These are phyloP conservation scores for Thumatha senex DNA, from an alignment of 2,888 invertebrate species.

Conservation along the genomic window DNA sequence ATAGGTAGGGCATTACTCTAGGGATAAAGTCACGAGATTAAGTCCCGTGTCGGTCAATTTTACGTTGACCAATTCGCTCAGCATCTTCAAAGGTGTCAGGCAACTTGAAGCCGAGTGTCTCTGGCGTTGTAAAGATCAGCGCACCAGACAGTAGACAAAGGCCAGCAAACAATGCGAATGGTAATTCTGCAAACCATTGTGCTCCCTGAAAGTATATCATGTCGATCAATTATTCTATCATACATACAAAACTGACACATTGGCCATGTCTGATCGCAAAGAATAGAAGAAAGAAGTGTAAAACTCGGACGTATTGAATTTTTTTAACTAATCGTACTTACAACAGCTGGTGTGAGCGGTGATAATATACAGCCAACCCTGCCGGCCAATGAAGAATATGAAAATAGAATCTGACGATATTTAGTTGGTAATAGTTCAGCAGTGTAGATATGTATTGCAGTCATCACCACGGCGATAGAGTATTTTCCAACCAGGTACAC, in stretches of 20 bases:
- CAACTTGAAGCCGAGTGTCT: neutral
- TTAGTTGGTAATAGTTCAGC: slow-evolving; percentile 85
- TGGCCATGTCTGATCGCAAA: too few species aligned
- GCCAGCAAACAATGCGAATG: neutral
- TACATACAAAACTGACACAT: too few species aligned
- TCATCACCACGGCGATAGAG: slow-evolving; percentile 82
- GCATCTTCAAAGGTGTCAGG: slow-evolving; percentile 1
- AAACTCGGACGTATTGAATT: too few species aligned
- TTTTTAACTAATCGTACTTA: slow-evolving; percentile 43
- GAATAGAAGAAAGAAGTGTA: too few species aligned
- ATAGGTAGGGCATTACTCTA: too few species aligned
- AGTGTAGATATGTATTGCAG: slow-evolving; percentile 82
- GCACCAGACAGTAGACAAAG: neutral
- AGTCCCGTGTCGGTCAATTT: neutral
- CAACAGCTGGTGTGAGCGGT: slow-evolving; percentile 84
- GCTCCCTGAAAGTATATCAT: neutral
- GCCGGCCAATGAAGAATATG: slow-evolving; percentile 85
- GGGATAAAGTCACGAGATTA: too few species aligned
- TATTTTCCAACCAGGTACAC: slow-evolving; percentile 85
- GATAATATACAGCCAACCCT: slow-evolving; percentile 84
- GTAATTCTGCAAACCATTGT: slow-evolving; percentile 1
- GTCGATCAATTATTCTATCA: too few species aligned
- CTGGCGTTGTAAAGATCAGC: neutral
- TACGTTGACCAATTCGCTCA: slow-evolving; percentile 7
- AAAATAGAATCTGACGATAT: slow-evolving; percentile 83